These are phyloP conservation scores for Scaptomyza cyrtandrae DNA, from an alignment of 2,888 invertebrate species.

Conservation along the genomic window DNA sequence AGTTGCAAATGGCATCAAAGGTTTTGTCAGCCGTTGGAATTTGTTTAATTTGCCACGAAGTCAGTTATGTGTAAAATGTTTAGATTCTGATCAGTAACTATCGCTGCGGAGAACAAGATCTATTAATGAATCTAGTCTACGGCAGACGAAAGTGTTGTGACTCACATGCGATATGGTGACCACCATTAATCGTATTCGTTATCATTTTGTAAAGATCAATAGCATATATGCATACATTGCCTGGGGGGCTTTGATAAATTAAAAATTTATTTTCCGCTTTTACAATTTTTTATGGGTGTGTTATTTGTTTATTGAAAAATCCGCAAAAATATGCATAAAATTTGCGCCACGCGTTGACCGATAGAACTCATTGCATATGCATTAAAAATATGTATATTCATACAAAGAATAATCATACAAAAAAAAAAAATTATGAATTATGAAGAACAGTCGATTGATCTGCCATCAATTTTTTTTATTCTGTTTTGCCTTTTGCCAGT, in stretches of 20 bases:
- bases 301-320: slow-evolving; percentile 34
- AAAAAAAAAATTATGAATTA: slow-evolving; percentile 20
- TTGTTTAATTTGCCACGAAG: no score
- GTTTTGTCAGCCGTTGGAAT: no score
- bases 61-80: neutral
- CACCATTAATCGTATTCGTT: slow-evolving; percentile 12
- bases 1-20: neutral
- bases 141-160: neutral
- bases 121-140: no score
- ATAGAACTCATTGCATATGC: slow-evolving; percentile 19
- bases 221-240: neutral
- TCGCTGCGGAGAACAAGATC: no score
- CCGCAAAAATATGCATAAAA: slow-evolving; percentile 15
- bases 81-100: neutral
- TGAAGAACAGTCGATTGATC: slow-evolving; percentile 29
- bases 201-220: slow-evolving; percentile 40
- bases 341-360: slow-evolving; percentile 21
- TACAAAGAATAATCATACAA: neutral
- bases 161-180: neutral
- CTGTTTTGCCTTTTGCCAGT: slow-evolving; percentile 31
- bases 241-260: neutral
- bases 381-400: slow-evolving; percentile 9
- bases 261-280: neutral
- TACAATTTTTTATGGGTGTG: slow-evolving; percentile 22
- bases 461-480: slow-evolving; percentile 9